Base-by-base conservation (phyloP, 2,888 invertebrate species). In the Druceiella hillmani region DNA sequence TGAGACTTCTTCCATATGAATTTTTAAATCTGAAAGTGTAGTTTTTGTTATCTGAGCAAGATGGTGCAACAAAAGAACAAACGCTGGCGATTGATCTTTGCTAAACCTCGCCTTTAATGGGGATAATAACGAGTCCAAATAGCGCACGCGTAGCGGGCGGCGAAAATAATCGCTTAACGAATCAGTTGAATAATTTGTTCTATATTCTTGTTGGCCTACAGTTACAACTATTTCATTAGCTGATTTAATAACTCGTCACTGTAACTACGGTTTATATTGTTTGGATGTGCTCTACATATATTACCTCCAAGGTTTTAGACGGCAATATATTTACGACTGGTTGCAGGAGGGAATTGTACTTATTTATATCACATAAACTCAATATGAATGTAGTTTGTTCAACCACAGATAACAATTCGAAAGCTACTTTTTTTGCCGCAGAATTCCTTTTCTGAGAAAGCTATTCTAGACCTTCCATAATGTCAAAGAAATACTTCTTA, bases 71-170 rank as follows among this genome's bases (percentile, higher is more conserved):
- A 28, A 35, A 27, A 30, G 20, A 36, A 25, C 22, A 22, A 36
- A 36, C 20, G 33, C 30, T 30, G 30, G 30, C 16, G 14, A 30
- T 15, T 30, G 30, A 11, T 30, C 11, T 13, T 30, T 24, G 28
- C 29, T 15, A 14, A 39, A 39, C 24, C 34, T 39, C 39, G 34
- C 39, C 28, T 39, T 22, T n/a, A n/a, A n/a, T n/a, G n/a, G n/a
- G n/a, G n/a, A n/a, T n/a, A n/a, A 36, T 29, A 36, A 20, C 22
- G 36, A 29, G 30, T 35, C 35, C 28, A 28, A 36, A 29, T 29
- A 36, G n/a, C n/a, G n/a, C 15, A 17, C 36, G 14, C 30, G 37
- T 13, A 39, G 33, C 11, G 17, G 34, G n/a, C 28, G 28, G 13
- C 29, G 30, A 35, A 24, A 34, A 26, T 36, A 36, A 14, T 32